Evolutionary conservation across 2,797 vertebrate genomes (phyloP), one percentile per base, ranked within the genome.

Genomic region (Schizothorax lantsangensis): DNA sequence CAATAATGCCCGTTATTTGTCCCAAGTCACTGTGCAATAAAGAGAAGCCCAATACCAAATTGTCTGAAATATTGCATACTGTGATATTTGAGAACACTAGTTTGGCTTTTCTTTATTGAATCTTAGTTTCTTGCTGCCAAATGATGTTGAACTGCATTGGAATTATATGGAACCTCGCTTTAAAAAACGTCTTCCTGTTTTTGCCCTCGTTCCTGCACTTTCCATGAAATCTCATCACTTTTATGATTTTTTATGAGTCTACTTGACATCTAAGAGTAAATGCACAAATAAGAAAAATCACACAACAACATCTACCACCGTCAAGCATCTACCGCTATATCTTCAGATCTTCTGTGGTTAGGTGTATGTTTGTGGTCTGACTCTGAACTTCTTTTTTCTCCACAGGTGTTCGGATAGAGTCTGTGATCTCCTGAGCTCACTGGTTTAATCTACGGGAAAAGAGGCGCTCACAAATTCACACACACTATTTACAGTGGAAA

Each of bases 351-450:
- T 79, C 12, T 36, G 49, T 36, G 64, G 47, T 23, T 79, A 2
- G 47, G 52, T 79, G 38, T 38, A 43, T 66, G 64, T 68, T 78
- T 72, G 52, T 38, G 40, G 52, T 71, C 69, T 88, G 64, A 87
- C n/a, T 33, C 43, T 45, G 23, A 74, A 4, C 52, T 73, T 21
- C 71, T 40, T 84, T 78, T 90, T 30, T 66, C 79, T 87, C 72
- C 73, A 19, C 84, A 92, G 91, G 91, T 91, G 88, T 90, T 74
- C 74, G 68, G 81, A 52, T 85, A 85, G 88, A 79, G 59, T 71
- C 79, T 80, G 83, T 89, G 88, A 89, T 74, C 81, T 88, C 71
- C 66, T 84, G 78, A 87, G 83, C 66, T 40, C 74, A 62, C 83
- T 84, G 75, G 83, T 89, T 80, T 87, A 84, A 79, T 69, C 86